Conservation (phyloP, 2,888 invertebrate genomes). For the Listrodromus nycthemerus region DNA sequence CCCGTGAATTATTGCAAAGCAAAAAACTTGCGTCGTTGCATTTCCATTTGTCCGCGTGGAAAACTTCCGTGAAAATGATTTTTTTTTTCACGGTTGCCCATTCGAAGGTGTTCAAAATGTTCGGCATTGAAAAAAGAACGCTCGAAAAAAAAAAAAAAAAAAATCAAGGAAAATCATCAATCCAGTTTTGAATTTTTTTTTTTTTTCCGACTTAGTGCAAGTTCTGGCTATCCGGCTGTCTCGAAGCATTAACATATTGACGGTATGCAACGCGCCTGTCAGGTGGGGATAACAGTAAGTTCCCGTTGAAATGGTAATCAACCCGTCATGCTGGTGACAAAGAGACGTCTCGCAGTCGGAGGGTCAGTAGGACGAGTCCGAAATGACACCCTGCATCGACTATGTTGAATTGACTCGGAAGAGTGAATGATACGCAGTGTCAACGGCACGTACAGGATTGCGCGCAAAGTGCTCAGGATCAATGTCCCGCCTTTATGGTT, state of each 20-base stretch:
- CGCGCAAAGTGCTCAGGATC: slow-evolving; percentile 29
- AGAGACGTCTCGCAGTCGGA: neutral
- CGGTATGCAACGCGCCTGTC: neutral
- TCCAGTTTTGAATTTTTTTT: neutral
- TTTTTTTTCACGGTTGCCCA: too few relatives aligned
- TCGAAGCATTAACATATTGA: neutral
- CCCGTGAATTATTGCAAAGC: too few relatives aligned
- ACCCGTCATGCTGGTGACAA: neutral
- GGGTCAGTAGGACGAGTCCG: slow-evolving; percentile 3
- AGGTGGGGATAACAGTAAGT: neutral
- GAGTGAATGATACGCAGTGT: slow-evolving; percentile 28
- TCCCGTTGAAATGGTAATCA: slow-evolving; percentile 9
- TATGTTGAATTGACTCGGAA: slow-evolving; percentile 8
- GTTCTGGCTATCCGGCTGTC: neutral
- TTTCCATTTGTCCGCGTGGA: too few relatives aligned
- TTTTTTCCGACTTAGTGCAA: neutral
- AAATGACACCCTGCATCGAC: neutral
- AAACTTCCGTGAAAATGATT: too few relatives aligned
- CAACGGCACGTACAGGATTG: slow-evolving; percentile 24
- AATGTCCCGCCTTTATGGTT: slow-evolving; percentile 43
- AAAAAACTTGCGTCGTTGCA: too few relatives aligned
- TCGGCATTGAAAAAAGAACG: neutral
- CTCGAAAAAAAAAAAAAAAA: too few relatives aligned
- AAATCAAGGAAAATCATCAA: too few relatives aligned
- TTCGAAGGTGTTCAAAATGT: neutral